These are phyloP conservation scores for Asbolus verrucosus DNA, from an alignment of 1,140 invertebrate genomes.

Conservation along the genomic window DNA sequence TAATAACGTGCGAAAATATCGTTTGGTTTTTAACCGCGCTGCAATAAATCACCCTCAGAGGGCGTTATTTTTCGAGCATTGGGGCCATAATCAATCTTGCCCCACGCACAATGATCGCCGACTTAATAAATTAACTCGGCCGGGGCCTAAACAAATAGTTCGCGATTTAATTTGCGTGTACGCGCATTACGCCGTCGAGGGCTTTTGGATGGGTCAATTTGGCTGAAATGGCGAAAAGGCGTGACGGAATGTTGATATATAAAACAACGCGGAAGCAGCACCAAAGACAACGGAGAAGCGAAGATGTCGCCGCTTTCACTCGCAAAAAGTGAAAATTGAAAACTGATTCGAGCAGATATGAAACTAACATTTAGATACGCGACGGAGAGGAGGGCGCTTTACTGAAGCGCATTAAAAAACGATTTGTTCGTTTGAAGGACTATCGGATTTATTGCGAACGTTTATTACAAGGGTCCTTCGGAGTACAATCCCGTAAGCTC, in stretches of 20 bases:
- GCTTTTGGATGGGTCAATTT: not conserved
- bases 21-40: conserved; percentile 18
- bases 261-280: too few species aligned
- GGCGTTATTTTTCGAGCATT: conserved; percentile 12
- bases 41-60: conserved; percentile 21
- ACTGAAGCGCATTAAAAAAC: not conserved
- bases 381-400: too few species aligned
- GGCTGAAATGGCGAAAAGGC: too few species aligned
- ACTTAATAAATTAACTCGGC: conserved; percentile 28
- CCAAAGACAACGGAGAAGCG: not conserved
- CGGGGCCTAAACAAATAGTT: conserved; percentile 17
- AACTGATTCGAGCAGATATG: not conserved
- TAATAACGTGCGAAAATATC: conserved; percentile 34
- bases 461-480: not conserved
- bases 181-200: too few species aligned
- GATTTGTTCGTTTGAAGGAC: conserved; percentile 3
- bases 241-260: too few species aligned
- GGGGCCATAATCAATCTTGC: conserved; percentile 9
- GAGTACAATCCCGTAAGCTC: not conserved
- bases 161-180: conserved; percentile 21
- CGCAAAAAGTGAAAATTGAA: not conserved
- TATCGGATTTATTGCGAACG: not conserved
- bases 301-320: not conserved
- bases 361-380: not conserved
- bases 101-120: too few species aligned